These are phyloP conservation scores for Crossocerus cetratus DNA, from an alignment of 2,888 invertebrate genomes.

Conservation along the genomic window DNA sequence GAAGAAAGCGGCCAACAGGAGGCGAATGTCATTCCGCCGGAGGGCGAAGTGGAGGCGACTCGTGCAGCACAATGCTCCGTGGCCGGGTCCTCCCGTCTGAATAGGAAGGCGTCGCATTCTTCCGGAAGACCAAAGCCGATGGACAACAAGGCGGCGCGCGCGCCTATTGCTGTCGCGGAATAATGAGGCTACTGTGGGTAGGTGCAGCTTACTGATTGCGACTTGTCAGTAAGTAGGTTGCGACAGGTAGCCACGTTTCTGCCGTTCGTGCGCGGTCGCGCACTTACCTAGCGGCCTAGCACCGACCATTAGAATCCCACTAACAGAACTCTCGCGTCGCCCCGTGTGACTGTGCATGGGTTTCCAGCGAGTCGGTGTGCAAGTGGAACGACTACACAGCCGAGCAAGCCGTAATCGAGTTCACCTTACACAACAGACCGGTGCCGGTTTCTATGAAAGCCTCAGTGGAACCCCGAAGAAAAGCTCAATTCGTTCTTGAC, in stretches of 20 bases:
- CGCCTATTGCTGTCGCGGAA: slow-evolving; percentile 26
- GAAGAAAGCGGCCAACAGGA: too few relatives aligned
- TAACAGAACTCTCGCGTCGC: background rate
- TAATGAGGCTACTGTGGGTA: slow-evolving; percentile 41
- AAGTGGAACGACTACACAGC: slow-evolving; percentile 6
- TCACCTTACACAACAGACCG: slow-evolving; percentile 36
- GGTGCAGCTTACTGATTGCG: slow-evolving; percentile 45
- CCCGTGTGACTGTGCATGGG: too few relatives aligned
- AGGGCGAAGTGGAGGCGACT: too few relatives aligned
- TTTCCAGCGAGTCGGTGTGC: background rate
- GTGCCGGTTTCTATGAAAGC: slow-evolving; percentile 27
- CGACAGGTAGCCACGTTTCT: slow-evolving; percentile 47
- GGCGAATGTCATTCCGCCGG: too few relatives aligned
- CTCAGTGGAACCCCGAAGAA: slow-evolving; percentile 6
- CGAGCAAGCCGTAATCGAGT: slow-evolving; percentile 10
- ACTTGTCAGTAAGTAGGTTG: slow-evolving; percentile 58
- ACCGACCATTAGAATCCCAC: slow-evolving; percentile 16
- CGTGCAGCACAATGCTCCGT: too few relatives aligned
- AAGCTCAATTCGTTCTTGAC: slow-evolving; percentile 26
- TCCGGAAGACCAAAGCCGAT: slow-evolving; percentile 9
- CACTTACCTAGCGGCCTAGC: slow-evolving; percentile 24
- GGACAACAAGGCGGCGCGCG: slow-evolving; percentile 7
- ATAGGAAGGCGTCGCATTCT: slow-evolving; percentile 5
- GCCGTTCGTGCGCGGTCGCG: slow-evolving; percentile 8
- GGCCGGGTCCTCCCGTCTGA: too few relatives aligned